phyloP scores from a whole-genome alignment of 2,797 vertebrate species.

The Anas bernieri region DNA sequence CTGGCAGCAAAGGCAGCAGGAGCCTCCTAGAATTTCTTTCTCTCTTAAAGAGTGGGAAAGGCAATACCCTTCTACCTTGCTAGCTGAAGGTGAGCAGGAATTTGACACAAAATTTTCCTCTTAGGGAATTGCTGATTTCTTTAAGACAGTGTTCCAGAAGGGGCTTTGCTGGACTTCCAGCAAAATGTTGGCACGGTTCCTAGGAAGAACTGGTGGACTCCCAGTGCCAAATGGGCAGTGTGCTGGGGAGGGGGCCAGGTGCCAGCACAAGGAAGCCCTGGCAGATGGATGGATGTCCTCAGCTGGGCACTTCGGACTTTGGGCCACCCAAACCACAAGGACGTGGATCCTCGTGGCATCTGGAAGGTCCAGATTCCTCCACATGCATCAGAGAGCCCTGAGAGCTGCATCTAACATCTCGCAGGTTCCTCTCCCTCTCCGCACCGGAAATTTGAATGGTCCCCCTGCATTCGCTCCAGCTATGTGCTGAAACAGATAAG shows the following conservation, averaged over 20 bases:
- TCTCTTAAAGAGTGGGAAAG: not conserved
- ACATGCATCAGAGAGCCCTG: rapidly evolving
- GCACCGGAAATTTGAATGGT: not conserved
- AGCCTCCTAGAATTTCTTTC: not conserved
- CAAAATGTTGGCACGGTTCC: not conserved
- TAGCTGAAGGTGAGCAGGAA: not conserved
- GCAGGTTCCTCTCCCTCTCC: not conserved
- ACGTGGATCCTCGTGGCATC: not conserved
- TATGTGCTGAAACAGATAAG: not conserved
- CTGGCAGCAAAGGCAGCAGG: not conserved
- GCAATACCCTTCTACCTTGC: not conserved
- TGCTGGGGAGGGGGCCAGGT: not conserved
- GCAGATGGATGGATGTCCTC: not conserved
- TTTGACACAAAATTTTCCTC: not conserved
- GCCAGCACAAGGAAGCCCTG: not conserved
- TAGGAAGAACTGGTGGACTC: not conserved
- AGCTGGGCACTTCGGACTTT: rapidly evolving
- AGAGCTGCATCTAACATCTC: not conserved
- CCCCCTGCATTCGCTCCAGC: not conserved
- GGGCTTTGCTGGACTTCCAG: not conserved
- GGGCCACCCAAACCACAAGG: rapidly evolving
- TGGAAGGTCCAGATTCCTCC: not conserved
- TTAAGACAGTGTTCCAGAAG: not conserved
- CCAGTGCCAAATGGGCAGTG: too few relatives aligned
- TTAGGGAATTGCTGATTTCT: not conserved